Conservation (phyloP, 2,888 invertebrate species). For the Nesidiocoris tenuis region DNA sequence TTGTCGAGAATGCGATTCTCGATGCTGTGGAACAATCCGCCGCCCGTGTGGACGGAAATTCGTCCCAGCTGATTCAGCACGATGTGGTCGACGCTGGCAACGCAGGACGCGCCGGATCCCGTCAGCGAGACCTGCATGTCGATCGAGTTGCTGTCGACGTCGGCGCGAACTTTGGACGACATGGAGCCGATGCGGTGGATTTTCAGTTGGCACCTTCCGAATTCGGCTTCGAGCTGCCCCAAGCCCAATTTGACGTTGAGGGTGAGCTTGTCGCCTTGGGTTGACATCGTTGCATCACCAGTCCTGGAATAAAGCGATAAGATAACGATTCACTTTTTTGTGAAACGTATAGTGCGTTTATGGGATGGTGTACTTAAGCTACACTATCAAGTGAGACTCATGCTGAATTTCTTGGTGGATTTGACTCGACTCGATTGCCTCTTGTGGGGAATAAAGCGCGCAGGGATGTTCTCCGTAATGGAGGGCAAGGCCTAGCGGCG, state of each 20-base stretch:
- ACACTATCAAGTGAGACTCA: no score
- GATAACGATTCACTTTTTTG: no score
- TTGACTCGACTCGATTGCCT: no score
- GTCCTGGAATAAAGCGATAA: constrained; percentile 41
- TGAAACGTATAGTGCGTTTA: no score
- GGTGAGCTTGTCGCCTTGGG: constrained; percentile 43
- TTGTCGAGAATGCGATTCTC: constrained; percentile 43
- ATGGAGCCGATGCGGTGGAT: constrained; percentile 44
- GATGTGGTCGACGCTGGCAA: constrained; percentile 44
- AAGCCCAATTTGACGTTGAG: constrained; percentile 40
- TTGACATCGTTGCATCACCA: constrained; percentile 45
- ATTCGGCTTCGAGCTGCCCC: constrained; percentile 40
- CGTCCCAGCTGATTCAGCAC: constrained; percentile 40
- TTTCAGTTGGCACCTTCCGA: constrained; percentile 43
- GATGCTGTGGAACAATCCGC: constrained; percentile 45
- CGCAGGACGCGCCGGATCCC: constrained; percentile 39
- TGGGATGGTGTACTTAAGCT: no score
- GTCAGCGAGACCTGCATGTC: constrained; percentile 43
- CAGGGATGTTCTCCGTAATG: no score
- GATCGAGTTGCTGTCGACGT: constrained; percentile 44
- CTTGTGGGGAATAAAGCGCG: no score
- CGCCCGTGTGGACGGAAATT: constrained; percentile 46
- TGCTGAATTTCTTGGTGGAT: no score
- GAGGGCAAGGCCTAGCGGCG: no score
- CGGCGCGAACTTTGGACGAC: constrained; percentile 35